Evolutionary conservation across 1,140 invertebrate genomes (phyloP).

Genomic region (Pseudomyrmex gracilis): DNA sequence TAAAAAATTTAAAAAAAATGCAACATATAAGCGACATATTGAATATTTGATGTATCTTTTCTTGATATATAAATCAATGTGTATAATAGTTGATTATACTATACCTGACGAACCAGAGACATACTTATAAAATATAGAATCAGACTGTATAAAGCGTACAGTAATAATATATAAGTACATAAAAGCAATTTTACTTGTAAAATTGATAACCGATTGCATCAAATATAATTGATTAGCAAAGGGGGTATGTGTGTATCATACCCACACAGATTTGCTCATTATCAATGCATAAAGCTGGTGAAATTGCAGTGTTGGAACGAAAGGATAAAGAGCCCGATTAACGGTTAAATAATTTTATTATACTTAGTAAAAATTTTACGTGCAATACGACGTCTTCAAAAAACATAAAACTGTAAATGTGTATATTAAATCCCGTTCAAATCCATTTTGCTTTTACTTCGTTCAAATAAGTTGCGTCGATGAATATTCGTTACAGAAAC

Average conservation of each 20-base stretch:
- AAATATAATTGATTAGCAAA: slow-evolving; percentile 42
- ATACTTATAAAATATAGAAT: slow-evolving; percentile 49
- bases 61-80: slow-evolving; percentile 22
- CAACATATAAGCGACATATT: no score
- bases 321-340: slow-evolving; percentile 41
- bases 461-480: slow-evolving; percentile 9
- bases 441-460: background rate
- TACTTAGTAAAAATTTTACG: slow-evolving; percentile 26
- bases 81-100: slow-evolving; percentile 51
- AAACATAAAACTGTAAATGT: no score
- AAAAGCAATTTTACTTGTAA: slow-evolving; percentile 34
- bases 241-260: slow-evolving; percentile 6
- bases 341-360: slow-evolving; percentile 2
- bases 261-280: background rate
- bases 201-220: slow-evolving; percentile 40
- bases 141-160: slow-evolving; percentile 46
- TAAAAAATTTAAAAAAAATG: no score
- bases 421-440: no score
- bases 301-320: slow-evolving; percentile 33
- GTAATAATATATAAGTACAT: slow-evolving; percentile 35
- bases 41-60: slow-evolving; percentile 30
- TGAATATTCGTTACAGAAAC: slow-evolving; percentile 4
- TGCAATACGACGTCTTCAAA: background rate
- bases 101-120: slow-evolving; percentile 57
- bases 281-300: slow-evolving; percentile 38